phyloP scores from a whole-genome alignment of 1,140 invertebrate species.

The Oryzaephilus surinamensis region DNA sequence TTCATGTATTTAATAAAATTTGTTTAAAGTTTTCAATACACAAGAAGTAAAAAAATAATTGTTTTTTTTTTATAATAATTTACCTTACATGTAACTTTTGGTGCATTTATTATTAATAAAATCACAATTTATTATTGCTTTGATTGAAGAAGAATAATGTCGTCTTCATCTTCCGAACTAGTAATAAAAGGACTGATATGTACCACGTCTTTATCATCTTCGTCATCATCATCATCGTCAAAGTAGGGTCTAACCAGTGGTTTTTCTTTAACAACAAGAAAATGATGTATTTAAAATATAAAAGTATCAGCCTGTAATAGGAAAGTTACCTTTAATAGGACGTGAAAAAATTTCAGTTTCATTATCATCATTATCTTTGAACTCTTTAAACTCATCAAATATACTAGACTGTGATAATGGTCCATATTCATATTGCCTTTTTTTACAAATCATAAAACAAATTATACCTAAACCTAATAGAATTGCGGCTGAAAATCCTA shows the following conservation, averaged over 20 bases:
- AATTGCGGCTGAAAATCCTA: too few relatives aligned
- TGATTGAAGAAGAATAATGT: conserved; percentile 18
- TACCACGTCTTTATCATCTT: conserved; percentile 13
- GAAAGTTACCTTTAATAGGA: conserved; percentile 40
- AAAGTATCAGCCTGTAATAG: neutral
- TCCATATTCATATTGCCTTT: conserved; percentile 36
- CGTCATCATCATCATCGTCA: conserved; percentile 29
- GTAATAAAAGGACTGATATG: conserved; percentile 6
- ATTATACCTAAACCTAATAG: conserved; percentile 37
- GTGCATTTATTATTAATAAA: too few relatives aligned
- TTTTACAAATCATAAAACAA: conserved; percentile 35
- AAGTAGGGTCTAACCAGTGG: conserved; percentile 32
- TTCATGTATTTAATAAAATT: too few relatives aligned
- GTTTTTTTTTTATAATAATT: too few relatives aligned
- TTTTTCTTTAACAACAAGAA: conserved; percentile 21
- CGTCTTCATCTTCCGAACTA: conserved; percentile 17
- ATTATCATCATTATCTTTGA: conserved; percentile 47
- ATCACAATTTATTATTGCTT: conserved; percentile 1
- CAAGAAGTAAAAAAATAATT: too few relatives aligned
- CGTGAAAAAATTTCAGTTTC: conserved; percentile 52
- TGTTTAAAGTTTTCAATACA: too few relatives aligned
- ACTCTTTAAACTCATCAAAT: conserved; percentile 32
- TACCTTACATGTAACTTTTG: too few relatives aligned
- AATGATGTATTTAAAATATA: too few relatives aligned
- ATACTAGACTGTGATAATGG: conserved; percentile 27